Base-by-base conservation (phyloP, 2,888 invertebrate species). In the Himalopsyche anomala region DNA sequence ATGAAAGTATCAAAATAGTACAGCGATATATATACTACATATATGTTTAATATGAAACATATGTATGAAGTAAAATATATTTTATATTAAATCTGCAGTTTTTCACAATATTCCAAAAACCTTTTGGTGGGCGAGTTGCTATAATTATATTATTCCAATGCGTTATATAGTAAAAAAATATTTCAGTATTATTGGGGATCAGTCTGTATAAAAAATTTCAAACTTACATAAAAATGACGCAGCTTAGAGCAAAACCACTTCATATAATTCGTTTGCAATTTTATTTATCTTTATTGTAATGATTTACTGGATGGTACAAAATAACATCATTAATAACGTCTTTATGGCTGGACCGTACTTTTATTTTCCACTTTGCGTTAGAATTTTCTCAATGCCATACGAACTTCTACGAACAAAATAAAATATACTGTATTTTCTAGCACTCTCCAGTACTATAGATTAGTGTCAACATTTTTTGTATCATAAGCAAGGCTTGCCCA, bases 221-320 rank as follows among this genome's bases (percentile, higher is more conserved):
- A 36, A 36, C 38, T 36, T 74, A 74, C 38, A 74, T 38, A 74
- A 36, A 74, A 38, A 36, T 74, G 74, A 74, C 74, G 15, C 36
- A 74, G 36, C 74, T 74, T 28, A 74, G 19, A 74, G 74, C 36
- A 74, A 74, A 74, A 74, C 74, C 74, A 74, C 74, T 74, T 74
- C 36, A 74, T 36, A 38, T 38, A 74, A 36, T 74, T 38, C 74
- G 74, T 74, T 74, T 74, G 74, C 74, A 74, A 74, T 74, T 74
- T 74, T 74, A 74, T 74, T 74, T 74, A 74, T 74, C 74, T 74
- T 74, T 74, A 74, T 38, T 74, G 74, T 74, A 74, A 74, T 74
- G 74, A 74, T 74, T 74, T 36, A 74, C 74, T 38, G 74, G 74
- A 36, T 74, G 74, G 74, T 38, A 74, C 36, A 74, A 74, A 36